Conservation (phyloP, 2,113 vertebrate species). For the Synodontis membranacea region DNA sequence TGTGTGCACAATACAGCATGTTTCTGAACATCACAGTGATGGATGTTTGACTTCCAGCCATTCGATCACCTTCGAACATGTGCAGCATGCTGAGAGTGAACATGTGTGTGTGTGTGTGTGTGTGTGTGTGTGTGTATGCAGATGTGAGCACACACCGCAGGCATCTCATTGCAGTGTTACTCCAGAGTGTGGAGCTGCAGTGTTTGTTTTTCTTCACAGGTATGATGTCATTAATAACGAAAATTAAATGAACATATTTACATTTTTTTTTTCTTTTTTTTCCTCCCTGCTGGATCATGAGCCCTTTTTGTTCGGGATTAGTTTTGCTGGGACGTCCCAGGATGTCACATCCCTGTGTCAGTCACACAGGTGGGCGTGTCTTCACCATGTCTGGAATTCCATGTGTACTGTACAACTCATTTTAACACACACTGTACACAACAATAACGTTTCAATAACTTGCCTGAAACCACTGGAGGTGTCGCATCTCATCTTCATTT, state of each 20-base stretch:
- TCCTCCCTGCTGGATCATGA: neutral
- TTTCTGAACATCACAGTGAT: slow-evolving; percentile 60
- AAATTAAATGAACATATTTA: neutral
- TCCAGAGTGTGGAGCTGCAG: neutral
- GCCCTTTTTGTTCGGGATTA: neutral
- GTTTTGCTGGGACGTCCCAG: neutral
- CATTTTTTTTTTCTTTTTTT: neutral
- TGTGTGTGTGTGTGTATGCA: slow-evolving; percentile 24
- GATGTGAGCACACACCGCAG: neutral
- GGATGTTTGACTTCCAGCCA: slow-evolving; percentile 70
- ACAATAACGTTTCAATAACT: neutral
- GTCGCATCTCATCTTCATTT: neutral
- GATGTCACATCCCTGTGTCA: neutral
- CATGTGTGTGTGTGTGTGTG: slow-evolving; percentile 53
- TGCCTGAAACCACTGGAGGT: neutral
- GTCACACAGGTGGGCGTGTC: neutral
- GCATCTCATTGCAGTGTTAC: neutral
- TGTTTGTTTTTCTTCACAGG: neutral
- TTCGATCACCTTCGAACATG: slow-evolving; percentile 68
- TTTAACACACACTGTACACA: neutral
- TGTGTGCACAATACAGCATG: slow-evolving; percentile 17
- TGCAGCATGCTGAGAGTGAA: slow-evolving; percentile 49
- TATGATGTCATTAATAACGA: neutral
- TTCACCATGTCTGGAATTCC: neutral
- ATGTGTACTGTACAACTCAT: neutral